Percentiles rank a stretch among this genome's conserved stretches.
Evolutionary conservation across 2,888 invertebrate species (phyloP).

Genomic region (Bombylius discolor): DNA sequence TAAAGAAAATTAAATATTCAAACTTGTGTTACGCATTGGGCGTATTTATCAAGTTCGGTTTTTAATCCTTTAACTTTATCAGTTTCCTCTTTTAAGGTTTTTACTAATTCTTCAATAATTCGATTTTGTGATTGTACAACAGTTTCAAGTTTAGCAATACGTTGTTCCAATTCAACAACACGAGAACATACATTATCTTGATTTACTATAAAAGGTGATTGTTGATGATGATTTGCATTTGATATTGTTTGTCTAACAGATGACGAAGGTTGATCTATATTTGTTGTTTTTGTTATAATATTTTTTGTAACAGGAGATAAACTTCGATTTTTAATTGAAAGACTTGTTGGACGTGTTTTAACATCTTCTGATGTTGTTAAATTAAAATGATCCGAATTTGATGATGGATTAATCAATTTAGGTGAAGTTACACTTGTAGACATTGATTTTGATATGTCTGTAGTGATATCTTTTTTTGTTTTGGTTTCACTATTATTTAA

Average conservation of each 20-base stretch:
- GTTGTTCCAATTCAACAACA: constrained; percentile 28
- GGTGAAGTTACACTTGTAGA: background rate
- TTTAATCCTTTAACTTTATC: constrained; percentile 52
- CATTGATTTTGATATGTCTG: constrained; percentile 13
- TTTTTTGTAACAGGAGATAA: constrained; percentile 23
- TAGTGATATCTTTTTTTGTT: constrained; percentile 2
- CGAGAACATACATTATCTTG: constrained; percentile 17
- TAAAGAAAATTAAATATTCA: constrained; percentile 19
- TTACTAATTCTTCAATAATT: constrained; percentile 50
- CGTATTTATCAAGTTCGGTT: constrained; percentile 53
- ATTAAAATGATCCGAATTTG: background rate
- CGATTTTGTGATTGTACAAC: constrained; percentile 36
- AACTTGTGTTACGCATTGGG: constrained; percentile 59
- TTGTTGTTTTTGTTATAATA: background rate
- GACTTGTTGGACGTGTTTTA: constrained; percentile 28
- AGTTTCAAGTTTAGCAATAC: constrained; percentile 30
- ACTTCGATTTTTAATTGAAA: constrained; percentile 30
- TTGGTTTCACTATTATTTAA: background rate
- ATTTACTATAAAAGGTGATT: background rate
- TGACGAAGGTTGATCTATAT: constrained; percentile 1
- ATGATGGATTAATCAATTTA: background rate
- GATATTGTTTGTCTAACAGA: background rate
- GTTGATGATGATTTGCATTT: constrained; percentile 14
- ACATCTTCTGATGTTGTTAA: constrained; percentile 21
- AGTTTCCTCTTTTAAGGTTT: constrained; percentile 47